These are phyloP conservation scores for Gymnoscelis rufifasciata DNA, from an alignment of 2,888 invertebrate genomes.

Conservation along the genomic window DNA sequence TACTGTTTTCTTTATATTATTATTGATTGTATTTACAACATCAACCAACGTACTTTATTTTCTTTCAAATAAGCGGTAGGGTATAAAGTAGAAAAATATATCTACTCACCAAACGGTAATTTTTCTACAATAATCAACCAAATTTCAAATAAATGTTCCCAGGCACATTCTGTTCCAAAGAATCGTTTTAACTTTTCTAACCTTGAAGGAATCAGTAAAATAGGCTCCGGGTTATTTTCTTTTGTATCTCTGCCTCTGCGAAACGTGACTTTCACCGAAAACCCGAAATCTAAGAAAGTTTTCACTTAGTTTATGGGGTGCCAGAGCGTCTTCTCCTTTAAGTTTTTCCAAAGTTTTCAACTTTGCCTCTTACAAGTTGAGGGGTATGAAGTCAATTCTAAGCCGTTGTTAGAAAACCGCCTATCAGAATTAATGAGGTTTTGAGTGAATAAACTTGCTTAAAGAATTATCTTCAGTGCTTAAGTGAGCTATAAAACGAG, in stretches of 20 bases:
- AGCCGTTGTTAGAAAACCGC: slow-evolving; percentile 42
- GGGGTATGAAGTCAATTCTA: slow-evolving; percentile 37
- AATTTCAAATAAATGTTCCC: no score
- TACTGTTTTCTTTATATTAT: no score
- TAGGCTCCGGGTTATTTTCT: not conserved
- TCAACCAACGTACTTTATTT: no score
- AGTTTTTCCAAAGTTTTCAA: slow-evolving; percentile 42
- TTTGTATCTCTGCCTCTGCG: slow-evolving; percentile 2
- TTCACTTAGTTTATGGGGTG: slow-evolving; percentile 15
- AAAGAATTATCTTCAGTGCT: slow-evolving; percentile 22
- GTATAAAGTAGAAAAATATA: no score
- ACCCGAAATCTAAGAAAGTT: slow-evolving; percentile 10
- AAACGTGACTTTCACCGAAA: slow-evolving; percentile 18
- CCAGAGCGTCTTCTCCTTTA: slow-evolving; percentile 19
- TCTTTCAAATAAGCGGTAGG: no score
- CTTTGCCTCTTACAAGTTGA: slow-evolving; percentile 46
- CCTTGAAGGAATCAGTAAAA: not conserved
- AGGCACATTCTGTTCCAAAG: no score
- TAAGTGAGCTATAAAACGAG: slow-evolving; percentile 13
- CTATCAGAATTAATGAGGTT: slow-evolving; percentile 54
- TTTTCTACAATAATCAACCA: no score
- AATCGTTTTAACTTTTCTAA: not conserved
- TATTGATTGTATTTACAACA: no score
- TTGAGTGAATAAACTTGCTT: slow-evolving; percentile 39
- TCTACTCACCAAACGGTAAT: no score